Evolutionary conservation across 2,113 vertebrate genomes (phyloP).

Genomic region (Upupa epops): DNA sequence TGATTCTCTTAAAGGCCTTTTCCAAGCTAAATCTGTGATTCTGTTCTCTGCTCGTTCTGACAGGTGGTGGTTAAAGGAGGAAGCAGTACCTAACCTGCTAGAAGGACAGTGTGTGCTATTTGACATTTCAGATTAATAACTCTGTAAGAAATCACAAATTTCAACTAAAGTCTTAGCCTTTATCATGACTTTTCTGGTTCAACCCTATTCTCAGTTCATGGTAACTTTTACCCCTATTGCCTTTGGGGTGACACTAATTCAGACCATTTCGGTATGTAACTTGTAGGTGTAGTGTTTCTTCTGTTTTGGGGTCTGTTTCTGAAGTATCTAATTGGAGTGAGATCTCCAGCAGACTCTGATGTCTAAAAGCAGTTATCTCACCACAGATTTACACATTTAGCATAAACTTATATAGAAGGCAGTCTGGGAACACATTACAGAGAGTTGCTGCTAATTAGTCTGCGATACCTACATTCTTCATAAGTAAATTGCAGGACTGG

Average conservation of each 20-base stretch:
- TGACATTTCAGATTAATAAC: accelerated
- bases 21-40: too few species aligned
- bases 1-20: too few species aligned
- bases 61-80: neutral
- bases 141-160: neutral
- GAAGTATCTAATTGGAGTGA: neutral
- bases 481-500: neutral
- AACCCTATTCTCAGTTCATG: accelerated
- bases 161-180: too few species aligned
- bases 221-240: too few species aligned
- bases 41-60: accelerated
- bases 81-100: neutral
- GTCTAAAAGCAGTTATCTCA: neutral
- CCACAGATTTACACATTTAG: neutral
- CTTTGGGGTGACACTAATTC: neutral
- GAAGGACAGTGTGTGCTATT: accelerated
- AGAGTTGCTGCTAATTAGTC: neutral
- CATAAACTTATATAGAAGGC: neutral
- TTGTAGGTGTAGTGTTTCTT: neutral
- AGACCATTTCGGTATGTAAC: neutral
- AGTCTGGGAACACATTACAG: too few species aligned
- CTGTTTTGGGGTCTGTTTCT: neutral
- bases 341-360: neutral
- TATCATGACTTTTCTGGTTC: accelerated
- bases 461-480: accelerated